Conservation (phyloP, 1,140 invertebrate genomes). For the Bombus terrestris region DNA sequence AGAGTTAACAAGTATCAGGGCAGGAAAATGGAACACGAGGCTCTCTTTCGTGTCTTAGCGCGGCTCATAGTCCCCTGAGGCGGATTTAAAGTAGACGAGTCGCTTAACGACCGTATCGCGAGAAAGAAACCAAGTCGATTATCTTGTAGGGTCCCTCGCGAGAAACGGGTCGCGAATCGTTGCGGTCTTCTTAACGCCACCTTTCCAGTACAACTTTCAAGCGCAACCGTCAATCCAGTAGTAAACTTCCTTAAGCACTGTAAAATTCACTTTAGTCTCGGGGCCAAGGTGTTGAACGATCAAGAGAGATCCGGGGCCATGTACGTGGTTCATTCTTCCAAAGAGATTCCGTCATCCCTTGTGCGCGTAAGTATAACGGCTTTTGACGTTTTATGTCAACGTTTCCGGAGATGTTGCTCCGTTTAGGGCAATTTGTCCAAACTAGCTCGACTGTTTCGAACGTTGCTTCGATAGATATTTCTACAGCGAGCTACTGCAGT, state of each 20-base stretch:
- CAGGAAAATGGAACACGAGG: neutral
- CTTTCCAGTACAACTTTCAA: too few relatives aligned
- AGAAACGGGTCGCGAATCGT: neutral
- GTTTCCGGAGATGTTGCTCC: too few relatives aligned
- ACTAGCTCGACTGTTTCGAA: neutral
- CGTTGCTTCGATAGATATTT: neutral
- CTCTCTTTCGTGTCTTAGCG: neutral
- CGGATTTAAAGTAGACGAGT: constrained; percentile 50
- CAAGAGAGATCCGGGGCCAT: constrained; percentile 61
- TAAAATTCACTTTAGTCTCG: constrained; percentile 67
- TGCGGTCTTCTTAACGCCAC: too few relatives aligned
- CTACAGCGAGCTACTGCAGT: too few relatives aligned
- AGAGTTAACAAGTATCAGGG: neutral
- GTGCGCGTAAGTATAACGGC: constrained; percentile 42
- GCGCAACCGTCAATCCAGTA: too few relatives aligned
- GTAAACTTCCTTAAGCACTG: neutral
- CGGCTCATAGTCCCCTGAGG: constrained; percentile 16
- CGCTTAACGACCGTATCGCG: neutral
- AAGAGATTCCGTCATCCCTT: constrained; percentile 60
- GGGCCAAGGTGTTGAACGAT: constrained; percentile 64
- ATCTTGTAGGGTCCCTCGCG: neutral
- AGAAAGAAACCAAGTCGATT: neutral
- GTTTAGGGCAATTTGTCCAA: too few relatives aligned
- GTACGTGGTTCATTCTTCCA: constrained; percentile 73
- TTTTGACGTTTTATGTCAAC: too few relatives aligned